Conservation (phyloP, 2,113 vertebrate species). For the Scolopax mira region DNA sequence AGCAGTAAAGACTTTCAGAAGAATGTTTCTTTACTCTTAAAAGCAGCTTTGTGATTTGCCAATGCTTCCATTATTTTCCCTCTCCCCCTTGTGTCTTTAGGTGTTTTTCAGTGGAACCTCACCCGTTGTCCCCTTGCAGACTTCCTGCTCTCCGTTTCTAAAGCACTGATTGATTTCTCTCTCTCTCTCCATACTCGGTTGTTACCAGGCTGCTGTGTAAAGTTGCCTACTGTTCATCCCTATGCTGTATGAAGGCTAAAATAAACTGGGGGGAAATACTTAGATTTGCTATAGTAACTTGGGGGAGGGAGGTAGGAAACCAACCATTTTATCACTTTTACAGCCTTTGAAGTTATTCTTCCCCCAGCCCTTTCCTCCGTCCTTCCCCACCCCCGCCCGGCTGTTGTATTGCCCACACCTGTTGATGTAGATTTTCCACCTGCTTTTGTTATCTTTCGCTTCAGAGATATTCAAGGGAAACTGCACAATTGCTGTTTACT, state of each 20-base stretch:
- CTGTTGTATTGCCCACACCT: not conserved
- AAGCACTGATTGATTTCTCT: not conserved
- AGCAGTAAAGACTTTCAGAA: not conserved
- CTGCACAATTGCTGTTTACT: not conserved
- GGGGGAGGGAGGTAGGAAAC: not conserved
- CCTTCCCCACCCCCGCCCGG: rapidly evolving
- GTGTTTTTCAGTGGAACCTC: not conserved
- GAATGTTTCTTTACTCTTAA: not conserved
- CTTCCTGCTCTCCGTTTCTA: not conserved
- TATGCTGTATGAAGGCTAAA: not conserved
- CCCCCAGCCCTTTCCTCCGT: too few relatives aligned
- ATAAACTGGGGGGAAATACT: not conserved
- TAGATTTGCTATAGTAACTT: constrained; percentile 11
- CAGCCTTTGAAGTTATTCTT: constrained; percentile 25
- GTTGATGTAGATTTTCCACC: not conserved
- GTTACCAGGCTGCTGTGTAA: not conserved
- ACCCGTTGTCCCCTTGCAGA: not conserved
- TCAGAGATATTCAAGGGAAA: constrained; percentile 31
- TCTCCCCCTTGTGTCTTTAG: not conserved
- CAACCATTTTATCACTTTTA: constrained; percentile 13
- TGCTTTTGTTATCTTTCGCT: constrained; percentile 20
- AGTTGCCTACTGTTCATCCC: constrained; percentile 17
- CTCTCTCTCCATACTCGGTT: not conserved
- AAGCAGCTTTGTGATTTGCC: not conserved
- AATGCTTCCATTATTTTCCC: not conserved